phyloP scores from a whole-genome alignment of 2,113 vertebrate species.

The Mohoua ochrocephala region DNA sequence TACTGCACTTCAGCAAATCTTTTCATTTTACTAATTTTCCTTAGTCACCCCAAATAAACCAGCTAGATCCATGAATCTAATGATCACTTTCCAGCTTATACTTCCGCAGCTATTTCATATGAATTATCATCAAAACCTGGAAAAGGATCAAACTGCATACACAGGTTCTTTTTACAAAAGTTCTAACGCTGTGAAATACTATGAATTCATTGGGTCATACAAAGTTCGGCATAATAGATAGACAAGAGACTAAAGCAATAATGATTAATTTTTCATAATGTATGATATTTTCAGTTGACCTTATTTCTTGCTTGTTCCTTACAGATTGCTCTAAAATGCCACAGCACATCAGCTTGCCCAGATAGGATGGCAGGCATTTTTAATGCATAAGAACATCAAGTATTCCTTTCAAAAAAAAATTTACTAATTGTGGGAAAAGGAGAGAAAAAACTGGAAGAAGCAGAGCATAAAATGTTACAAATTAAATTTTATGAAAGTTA shows the following conservation, averaged over 20 bases:
- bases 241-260: not conserved
- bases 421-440: not conserved
- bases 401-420: not conserved
- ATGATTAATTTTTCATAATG: not conserved
- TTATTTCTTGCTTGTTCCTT: not conserved
- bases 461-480: conserved; percentile 7
- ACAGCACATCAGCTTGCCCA: not conserved
- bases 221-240: not conserved
- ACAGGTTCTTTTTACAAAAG: not conserved
- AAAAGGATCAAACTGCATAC: not conserved
- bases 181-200: not conserved
- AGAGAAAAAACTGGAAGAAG: not conserved
- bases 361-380: not conserved
- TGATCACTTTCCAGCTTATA: not conserved
- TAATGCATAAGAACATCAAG: not conserved
- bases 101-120: not conserved
- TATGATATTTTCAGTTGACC: not conserved
- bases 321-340: not conserved
- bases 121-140: not conserved
- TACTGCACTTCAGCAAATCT: not conserved
- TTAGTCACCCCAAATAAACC: not conserved
- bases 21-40: not conserved
- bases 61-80: not conserved
- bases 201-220: not conserved
- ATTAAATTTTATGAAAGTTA: not conserved